Evolutionary conservation across 1,140 invertebrate genomes (phyloP), one percentile per base, ranked within the genome.

Genomic region (Macrotrachela quadricornifera): DNA sequence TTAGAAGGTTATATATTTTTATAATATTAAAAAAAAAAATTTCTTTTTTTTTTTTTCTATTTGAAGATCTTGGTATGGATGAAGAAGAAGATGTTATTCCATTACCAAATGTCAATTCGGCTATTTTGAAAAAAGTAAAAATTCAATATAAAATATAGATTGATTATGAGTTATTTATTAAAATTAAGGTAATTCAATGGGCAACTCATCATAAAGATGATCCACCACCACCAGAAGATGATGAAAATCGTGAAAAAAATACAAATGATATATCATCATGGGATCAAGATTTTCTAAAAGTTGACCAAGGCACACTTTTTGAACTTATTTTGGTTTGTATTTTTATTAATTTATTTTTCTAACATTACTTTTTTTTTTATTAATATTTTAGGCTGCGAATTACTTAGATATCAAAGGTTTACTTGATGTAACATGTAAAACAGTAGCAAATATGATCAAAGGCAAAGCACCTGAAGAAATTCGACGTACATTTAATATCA

Each of bases 191-290:
- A 41, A 54, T 57, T 30, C 39, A 44, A 17, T 70, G 66, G 68
- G 69, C 66, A 54, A 56, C 57, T 14, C 61, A 67, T 48, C 66
- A 68, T 59, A 66, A 73, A 60, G 87, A 97, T 64, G 94, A 99
- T 70, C 85, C 86, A 49, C 84, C 85, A 50, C 78, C 81, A 0
- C 63, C 66, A 14, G 91, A 96, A 69, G 91, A 97, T 68, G 87
- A 94, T 66, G 91, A 96, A 65, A 91, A 86, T 66, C 92, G 91
- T 67, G 91, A 97, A 65, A 96, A 96, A 61, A 71, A 91, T 14
- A 96, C 91, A 10, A 92, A 99, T 73, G 92, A 97, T 64, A 97
- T 99, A 56, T 85, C 82, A 44, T 86, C 85, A 0, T 99, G 92
- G 92, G 94, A 97, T 76, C 85, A 87, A 0, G 94, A 99, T 68